Conservation (phyloP, 2,888 invertebrate species). For the Xylophagus ater region DNA sequence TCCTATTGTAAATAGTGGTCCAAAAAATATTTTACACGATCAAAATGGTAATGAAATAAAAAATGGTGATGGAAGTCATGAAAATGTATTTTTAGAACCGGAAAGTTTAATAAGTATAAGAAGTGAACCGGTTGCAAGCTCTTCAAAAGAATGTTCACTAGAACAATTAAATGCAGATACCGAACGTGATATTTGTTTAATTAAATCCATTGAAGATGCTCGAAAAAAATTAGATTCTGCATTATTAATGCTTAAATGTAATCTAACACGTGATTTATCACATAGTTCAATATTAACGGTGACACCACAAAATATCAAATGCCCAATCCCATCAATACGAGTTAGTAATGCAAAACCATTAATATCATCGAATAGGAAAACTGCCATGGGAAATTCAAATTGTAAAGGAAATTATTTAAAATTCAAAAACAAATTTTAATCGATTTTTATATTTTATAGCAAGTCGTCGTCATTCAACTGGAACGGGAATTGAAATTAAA, state of each 20-base stretch:
- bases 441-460: too few relatives aligned
- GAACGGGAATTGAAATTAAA: too few relatives aligned
- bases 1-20: neutral
- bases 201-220: constrained; percentile 14
- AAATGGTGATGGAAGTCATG: too few relatives aligned
- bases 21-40: constrained; percentile 5
- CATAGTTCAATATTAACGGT: constrained; percentile 11
- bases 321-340: too few relatives aligned
- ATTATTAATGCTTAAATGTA: constrained; percentile 14
- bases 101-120: neutral
- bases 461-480: too few relatives aligned
- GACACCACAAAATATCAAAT: constrained; percentile 10
- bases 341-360: too few relatives aligned
- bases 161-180: constrained; percentile 9
- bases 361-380: too few relatives aligned
- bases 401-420: too few relatives aligned
- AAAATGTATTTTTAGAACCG: neutral
- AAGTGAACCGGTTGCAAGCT: neutral
- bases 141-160: neutral
- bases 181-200: constrained; percentile 15
- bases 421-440: too few relatives aligned
- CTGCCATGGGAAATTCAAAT: too few relatives aligned
- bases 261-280: constrained; percentile 12
- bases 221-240: constrained; percentile 15
- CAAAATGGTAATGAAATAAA: neutral